Base-by-base conservation (phyloP, 2,888 invertebrate species). In the Spodoptera exigua region DNA sequence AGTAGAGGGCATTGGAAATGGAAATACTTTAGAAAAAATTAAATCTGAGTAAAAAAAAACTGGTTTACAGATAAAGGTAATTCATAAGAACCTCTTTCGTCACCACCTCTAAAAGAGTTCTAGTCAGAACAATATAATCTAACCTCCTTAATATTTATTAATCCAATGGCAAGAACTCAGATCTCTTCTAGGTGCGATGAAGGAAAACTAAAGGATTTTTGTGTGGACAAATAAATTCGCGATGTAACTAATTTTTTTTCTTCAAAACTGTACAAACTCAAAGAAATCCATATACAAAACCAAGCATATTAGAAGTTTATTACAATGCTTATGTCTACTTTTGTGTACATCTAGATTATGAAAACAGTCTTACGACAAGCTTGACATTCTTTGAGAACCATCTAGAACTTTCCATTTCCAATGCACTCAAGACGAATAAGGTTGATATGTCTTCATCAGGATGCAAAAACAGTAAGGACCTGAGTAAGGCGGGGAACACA, bases 401-500 rank as follows among this genome's bases (percentile, higher is more conserved):
- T 40, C 12, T 17, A 12, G 17, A 17, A 40, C 12, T 10, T 46
- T n/a, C 48, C 47, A 69, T 64, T 60, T 51, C 55, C 52, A 16
- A 52, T 18, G 2, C 16, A 43, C 4, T 0, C 11, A 36, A n/a
- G 34, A 61, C 18, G 21, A 34, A 37, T 45, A 54, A 63, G 49
- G 64, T 27, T 69, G 69, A 69, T 69, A 69, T 69, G 69, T 69
- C 47, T 64, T 44, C 40, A 43, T 47, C 61, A 55, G 64, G 52
- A 53, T 51, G 34, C 7, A 27, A 9, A n/a, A n/a, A n/a, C 46
- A 37, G 43, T 52, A 49, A 56, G 81, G 82, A 80, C 80, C 81
- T 82, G 84, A 84, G 84, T 80, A 73, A 70, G 57, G 61, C 70
- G 63, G 58, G 62, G 56, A 72, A 46, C 64, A 61, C 75, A 78